Conservation (phyloP, 1,140 invertebrate species). For the Antheraea pernyi region DNA sequence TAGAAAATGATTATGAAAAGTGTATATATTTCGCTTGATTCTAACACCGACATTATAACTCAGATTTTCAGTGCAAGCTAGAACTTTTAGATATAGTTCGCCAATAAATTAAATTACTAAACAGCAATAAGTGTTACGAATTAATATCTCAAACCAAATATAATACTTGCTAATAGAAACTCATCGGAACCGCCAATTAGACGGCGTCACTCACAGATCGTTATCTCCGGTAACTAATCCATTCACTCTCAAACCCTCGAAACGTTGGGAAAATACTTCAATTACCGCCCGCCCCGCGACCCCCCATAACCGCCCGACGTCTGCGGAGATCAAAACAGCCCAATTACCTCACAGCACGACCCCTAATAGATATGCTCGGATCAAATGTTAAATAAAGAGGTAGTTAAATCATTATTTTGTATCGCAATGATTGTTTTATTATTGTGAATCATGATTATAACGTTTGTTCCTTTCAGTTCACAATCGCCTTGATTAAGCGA, state of each 20-base stretch:
- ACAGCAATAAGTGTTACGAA: conserved; percentile 14
- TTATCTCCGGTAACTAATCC: conserved; percentile 63
- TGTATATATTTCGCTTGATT: no score
- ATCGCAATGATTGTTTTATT: neutral
- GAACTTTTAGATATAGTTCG: no score
- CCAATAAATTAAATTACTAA: neutral
- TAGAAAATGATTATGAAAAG: no score
- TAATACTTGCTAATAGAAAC: conserved; percentile 38
- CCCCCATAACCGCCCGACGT: conserved; percentile 23
- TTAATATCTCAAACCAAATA: conserved; percentile 31
- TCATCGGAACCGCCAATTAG: conserved; percentile 37
- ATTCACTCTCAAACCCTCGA: conserved; percentile 63
- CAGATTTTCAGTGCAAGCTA: no score
- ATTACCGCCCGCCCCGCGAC: conserved; percentile 49
- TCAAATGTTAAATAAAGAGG: conserved; percentile 69
- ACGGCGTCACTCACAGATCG: conserved; percentile 44
- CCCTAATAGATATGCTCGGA: conserved; percentile 68
- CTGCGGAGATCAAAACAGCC: conserved; percentile 60
- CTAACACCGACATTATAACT: no score
- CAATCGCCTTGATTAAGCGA: neutral
- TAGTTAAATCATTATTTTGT: conserved; percentile 47
- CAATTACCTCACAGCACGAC: conserved; percentile 65
- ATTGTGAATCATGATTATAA: no score
- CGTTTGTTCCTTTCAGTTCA: neutral
- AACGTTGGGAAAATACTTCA: conserved; percentile 68